Evolutionary conservation across 2,797 vertebrate species (phyloP), one percentile per base, ranked within the genome.

Genomic region (Streptopelia turtur): DNA sequence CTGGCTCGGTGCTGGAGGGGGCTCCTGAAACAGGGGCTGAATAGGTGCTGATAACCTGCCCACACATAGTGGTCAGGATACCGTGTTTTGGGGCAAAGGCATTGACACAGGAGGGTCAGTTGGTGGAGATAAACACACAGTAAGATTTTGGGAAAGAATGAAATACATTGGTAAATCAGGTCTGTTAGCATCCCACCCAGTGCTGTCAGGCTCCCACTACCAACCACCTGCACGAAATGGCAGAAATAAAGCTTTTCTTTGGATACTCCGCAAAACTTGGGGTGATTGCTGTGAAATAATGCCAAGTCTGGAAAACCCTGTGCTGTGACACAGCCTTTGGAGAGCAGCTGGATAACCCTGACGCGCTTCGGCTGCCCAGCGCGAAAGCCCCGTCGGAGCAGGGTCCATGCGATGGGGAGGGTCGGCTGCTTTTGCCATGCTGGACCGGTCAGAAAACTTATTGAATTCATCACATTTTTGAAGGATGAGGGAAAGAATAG

Each of bases 401-500:
- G 66, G 43, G 61, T 7, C 30, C 21, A 11, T 31, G 89, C 1
- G 49, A 35, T 30, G 77, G 47, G 74, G 66, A 57, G 45, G 74
- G 25, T 90, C 9, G 4, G 33, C 27, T 57, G 69, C 4, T 12
- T 88, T 24, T 65, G 55, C 66, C 41, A 5, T 6, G 41, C 82
- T 75, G 83, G 87, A 23, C 41, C 45, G 6, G 45, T 68, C 77
- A 61, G 50, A 66, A 55, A 90, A n/a, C 56, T 72, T 17, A 5
- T 61, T 79, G 76, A 33, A 76, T 83, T 66, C 17, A 27, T 88
- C 35, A 30, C 94, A 94, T 93, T 87, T 87, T 96, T 97, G 35
- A 56, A 86, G 87, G 61, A 66, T 91, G 94, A 97, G 71, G 68
- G 71, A 95, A 69, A 95, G 89, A 92, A 80, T 52, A 90, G 90